Conservation (phyloP, 2,888 invertebrate species). For the Thecophora atra region DNA sequence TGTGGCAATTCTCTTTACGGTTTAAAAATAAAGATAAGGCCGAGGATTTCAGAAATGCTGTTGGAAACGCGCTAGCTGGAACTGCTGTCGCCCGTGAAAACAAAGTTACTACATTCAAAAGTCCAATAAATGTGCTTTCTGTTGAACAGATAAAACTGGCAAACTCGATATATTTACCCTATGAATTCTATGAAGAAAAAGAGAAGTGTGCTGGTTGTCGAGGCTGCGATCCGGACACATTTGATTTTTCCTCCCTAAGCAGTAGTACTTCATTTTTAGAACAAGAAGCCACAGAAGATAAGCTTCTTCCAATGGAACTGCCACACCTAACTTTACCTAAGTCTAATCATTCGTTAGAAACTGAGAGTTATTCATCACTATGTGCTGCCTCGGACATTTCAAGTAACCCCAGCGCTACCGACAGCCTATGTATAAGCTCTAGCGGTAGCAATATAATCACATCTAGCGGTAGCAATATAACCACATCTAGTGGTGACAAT, state of each 20-base stretch:
- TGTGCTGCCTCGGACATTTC: slow-evolving; percentile 35
- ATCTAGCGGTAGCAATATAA: too few species aligned
- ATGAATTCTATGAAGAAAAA: slow-evolving; percentile 75
- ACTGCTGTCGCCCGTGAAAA: slow-evolving; percentile 44
- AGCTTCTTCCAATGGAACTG: slow-evolving; percentile 48
- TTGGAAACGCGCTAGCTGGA: slow-evolving; percentile 71
- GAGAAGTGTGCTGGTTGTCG: slow-evolving; percentile 77
- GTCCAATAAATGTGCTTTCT: slow-evolving; percentile 33
- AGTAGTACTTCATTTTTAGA: slow-evolving; percentile 31
- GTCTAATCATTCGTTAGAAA: slow-evolving; percentile 47
- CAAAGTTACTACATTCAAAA: background rate
- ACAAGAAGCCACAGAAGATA: slow-evolving; percentile 41
- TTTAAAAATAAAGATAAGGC: slow-evolving; percentile 85
- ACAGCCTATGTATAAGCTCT: slow-evolving; percentile 42
- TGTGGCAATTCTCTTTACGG: slow-evolving; percentile 80
- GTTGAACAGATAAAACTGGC: slow-evolving; percentile 75
- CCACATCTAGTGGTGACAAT: too few species aligned
- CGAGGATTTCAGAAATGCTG: slow-evolving; percentile 75
- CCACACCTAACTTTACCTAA: slow-evolving; percentile 41
- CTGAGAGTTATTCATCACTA: slow-evolving; percentile 43
- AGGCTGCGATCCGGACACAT: slow-evolving; percentile 75
- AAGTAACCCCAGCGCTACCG: slow-evolving; percentile 25
- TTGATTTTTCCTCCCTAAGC: slow-evolving; percentile 50
- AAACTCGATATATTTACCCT: slow-evolving; percentile 74
- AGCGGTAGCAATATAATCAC: too few species aligned